phyloP scores from a whole-genome alignment of 2,888 invertebrate species.

The Pollenia griseotomentosa region DNA sequence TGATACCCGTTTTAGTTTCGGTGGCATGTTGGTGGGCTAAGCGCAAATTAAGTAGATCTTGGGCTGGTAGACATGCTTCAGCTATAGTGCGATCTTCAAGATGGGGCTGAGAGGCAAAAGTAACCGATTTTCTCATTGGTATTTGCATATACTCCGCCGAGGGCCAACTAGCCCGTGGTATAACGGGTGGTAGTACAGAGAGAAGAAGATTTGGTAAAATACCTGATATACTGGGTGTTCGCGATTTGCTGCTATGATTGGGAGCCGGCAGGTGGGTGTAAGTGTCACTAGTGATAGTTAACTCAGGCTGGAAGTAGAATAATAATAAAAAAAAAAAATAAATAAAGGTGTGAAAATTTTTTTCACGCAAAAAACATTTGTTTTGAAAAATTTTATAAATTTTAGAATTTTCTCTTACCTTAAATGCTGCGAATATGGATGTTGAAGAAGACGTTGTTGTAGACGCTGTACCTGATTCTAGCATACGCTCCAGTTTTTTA shows the following conservation, averaged over 20 bases:
- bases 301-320: slow-evolving; percentile 78
- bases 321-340: slow-evolving; percentile 10
- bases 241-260: slow-evolving; percentile 78
- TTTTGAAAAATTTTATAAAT: not conserved
- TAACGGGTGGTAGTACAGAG: slow-evolving; percentile 90
- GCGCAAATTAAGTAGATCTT: slow-evolving; percentile 87
- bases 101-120: slow-evolving; percentile 88
- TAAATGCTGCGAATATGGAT: slow-evolving; percentile 80
- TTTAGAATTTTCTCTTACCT: slow-evolving; percentile 73
- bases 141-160: slow-evolving; percentile 88
- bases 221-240: slow-evolving; percentile 89
- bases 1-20: slow-evolving; percentile 85
- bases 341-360: not conserved
- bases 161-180: slow-evolving; percentile 91
- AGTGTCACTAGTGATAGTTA: slow-evolving; percentile 80
- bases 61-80: slow-evolving; percentile 85
- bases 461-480: slow-evolving; percentile 87
- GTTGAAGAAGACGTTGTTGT: slow-evolving; percentile 85
- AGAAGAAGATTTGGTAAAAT: slow-evolving; percentile 89
- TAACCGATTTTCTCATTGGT: slow-evolving; percentile 87
- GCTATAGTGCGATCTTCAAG: slow-evolving; percentile 84
- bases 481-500: slow-evolving; percentile 89
- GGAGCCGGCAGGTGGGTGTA: slow-evolving; percentile 73
- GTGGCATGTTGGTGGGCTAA: slow-evolving; percentile 85
- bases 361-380: not conserved